Evolutionary conservation across 23 tunicate genomes (phyloP).

Genomic region (Botrylloides violaceus): DNA sequence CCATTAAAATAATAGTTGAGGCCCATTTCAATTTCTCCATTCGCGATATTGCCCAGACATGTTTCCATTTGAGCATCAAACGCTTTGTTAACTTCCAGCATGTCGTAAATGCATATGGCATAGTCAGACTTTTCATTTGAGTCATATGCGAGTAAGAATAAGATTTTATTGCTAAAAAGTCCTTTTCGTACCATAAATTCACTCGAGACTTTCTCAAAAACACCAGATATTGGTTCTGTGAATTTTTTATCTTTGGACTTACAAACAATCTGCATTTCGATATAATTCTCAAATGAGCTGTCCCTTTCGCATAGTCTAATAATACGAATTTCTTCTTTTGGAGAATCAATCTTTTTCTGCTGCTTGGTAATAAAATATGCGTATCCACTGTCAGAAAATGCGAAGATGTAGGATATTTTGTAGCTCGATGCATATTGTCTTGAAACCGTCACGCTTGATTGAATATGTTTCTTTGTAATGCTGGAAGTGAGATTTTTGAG

Average conservation of each 20-base stretch:
- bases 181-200: conserved; percentile 21
- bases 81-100: not conserved
- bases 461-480: not conserved
- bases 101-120: conserved; percentile 17
- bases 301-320: conserved; percentile 63
- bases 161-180: not conserved
- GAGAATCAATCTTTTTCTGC: conserved; percentile 15
- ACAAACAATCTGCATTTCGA: conserved; percentile 42
- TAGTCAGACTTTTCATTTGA: not conserved
- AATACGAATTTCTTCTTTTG: conserved; percentile 25
- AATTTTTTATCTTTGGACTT: conserved; percentile 11
- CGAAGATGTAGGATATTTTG: conserved; percentile 43
- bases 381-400: conserved; percentile 49
- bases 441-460: conserved; percentile 34
- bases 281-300: conserved; percentile 38
- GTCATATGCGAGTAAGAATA: not conserved
- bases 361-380: conserved; percentile 62
- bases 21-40: not conserved
- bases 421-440: conserved; percentile 7
- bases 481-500: conserved; percentile 16
- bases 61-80: not conserved
- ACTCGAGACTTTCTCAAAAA: conserved; percentile 20
- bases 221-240: conserved; percentile 29
- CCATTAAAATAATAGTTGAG: conserved; percentile 4
- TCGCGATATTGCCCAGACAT: not conserved